phyloP scores from a whole-genome alignment of 2,797 vertebrate genomes.

The Chloroceryle amazona region DNA sequence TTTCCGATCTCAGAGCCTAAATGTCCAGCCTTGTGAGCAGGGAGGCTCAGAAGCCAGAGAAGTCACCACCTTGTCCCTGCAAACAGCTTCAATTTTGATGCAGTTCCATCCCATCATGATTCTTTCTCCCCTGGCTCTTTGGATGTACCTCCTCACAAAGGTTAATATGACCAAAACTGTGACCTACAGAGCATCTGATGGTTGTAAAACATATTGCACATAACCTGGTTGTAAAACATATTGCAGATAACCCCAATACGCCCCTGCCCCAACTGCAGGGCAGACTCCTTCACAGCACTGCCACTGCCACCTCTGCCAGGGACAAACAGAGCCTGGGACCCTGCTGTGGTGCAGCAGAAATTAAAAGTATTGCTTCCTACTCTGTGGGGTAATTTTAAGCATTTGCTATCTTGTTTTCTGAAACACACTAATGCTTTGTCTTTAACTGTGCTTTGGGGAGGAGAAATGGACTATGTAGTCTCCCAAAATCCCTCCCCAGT shows the following conservation, averaged over 20 bases:
- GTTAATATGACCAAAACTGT: not conserved
- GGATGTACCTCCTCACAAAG: not conserved
- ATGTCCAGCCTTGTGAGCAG: not conserved
- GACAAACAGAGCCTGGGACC: not conserved
- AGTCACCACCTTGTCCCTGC: not conserved
- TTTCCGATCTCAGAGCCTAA: not conserved
- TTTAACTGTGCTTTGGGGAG: not conserved
- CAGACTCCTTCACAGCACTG: not conserved
- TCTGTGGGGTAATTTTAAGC: not conserved
- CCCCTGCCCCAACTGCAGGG: not conserved
- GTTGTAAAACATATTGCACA: not conserved
- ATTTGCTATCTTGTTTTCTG: not conserved
- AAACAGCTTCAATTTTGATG: not conserved
- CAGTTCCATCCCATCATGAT: not conserved
- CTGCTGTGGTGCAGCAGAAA: not conserved
- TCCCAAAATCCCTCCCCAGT: not conserved
- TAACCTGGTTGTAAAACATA: not conserved
- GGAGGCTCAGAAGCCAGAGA: not conserved
- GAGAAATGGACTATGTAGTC: not conserved
- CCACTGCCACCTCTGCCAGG: not conserved
- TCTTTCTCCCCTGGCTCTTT: fast-evolving
- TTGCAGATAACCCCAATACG: not conserved
- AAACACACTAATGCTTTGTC: not conserved
- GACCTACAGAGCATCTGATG: not conserved
- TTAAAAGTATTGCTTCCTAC: not conserved